Base-by-base conservation (phyloP, 2,888 invertebrate genomes). In the Operophtera brumata region DNA sequence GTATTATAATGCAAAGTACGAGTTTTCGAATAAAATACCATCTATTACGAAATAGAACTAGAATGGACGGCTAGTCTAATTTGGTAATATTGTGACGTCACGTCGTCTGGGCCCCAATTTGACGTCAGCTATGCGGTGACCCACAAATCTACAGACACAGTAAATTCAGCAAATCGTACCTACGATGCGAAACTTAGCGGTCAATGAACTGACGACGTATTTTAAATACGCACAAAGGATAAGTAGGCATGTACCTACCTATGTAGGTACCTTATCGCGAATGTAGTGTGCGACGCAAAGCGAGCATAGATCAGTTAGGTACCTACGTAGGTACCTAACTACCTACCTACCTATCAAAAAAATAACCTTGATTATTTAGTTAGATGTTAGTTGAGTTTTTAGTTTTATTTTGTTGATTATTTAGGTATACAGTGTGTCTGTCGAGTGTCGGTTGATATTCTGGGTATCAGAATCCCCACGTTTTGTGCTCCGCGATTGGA, bases 71-170 rank as follows among this genome's bases (percentile, higher is more conserved):
- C 80, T 84, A 82, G 80, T 77, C 76, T 71, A 71, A 78, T 82
- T 81, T 77, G 78, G 75, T 75, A 73, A 42, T 32, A 32, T 13
- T 13, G 59, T 88, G 88, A 88, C 88, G 88, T 88, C 88, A 89
- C 63, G 55, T 73, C 71, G 81, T 78, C 82, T 80, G 85, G 83
- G 80, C 86, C 87, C 84, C 77, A 77, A 78, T 81, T 79, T 78
- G 78, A 86, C 82, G 85, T 87, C 84, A 86, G 80, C 76, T 82
- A 20, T 80, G 78, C 81, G 81, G 79, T 86, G 88, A 89, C 89
- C 89, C 83, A 89, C 84, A 89, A 88, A 88, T 86, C 87, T 89
- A 89, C 86, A 89, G 87, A 87, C 89, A 89, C 87, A 88, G 86
- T 87, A 28, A 86, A 84, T 84, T 87, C 83, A 82, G 77, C 83